These are phyloP conservation scores for Rhabdophis nuchalis DNA, from an alignment of 2,797 vertebrate genomes.

Conservation along the genomic window DNA sequence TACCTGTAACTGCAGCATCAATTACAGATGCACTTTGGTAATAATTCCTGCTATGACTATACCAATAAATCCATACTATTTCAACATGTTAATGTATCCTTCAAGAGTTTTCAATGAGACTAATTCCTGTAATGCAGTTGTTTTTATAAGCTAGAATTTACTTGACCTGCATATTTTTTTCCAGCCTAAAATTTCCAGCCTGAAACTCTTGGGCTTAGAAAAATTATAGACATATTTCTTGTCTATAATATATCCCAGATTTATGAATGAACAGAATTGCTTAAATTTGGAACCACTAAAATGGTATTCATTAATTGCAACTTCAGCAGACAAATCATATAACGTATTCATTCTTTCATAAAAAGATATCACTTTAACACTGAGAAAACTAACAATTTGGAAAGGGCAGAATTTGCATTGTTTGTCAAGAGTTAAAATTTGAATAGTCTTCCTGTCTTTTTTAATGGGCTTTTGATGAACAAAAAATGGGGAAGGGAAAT, in stretches of 20 bases:
- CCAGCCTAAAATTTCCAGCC: background rate
- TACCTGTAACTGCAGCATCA: background rate
- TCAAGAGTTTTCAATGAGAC: background rate
- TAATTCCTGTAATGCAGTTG: background rate
- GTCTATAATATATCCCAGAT: background rate
- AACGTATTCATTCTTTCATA: background rate
- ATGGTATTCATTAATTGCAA: background rate
- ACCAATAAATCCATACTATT: background rate
- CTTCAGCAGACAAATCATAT: background rate
- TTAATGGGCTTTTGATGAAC: background rate
- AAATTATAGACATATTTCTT: background rate
- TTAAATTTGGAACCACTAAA: background rate
- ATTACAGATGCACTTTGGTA: background rate
- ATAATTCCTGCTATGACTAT: background rate
- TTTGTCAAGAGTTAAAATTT: background rate
- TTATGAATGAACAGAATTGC: background rate
- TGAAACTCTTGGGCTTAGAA: background rate
- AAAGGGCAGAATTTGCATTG: background rate
- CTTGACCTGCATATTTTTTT: background rate
- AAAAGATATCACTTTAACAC: background rate
- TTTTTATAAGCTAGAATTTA: background rate
- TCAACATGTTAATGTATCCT: background rate
- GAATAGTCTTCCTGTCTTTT: background rate
- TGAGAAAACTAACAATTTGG: background rate
- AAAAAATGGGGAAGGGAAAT: background rate